phyloP scores from a whole-genome alignment of 2,113 vertebrate species.

The Rhinopomastus cyanomelas region DNA sequence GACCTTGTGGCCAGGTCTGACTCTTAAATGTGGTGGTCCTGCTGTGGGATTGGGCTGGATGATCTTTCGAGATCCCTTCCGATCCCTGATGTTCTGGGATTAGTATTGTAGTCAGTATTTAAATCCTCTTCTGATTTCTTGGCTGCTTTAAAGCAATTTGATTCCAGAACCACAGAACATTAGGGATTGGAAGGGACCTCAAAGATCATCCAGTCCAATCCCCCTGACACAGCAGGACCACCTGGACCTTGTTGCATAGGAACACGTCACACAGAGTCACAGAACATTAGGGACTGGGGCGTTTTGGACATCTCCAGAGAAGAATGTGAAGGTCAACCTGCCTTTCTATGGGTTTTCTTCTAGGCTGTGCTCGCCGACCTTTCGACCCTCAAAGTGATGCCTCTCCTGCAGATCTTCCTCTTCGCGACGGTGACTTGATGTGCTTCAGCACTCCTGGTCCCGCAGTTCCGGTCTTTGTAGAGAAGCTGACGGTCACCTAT shows the following conservation, averaged over 20 bases:
- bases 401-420: slow-evolving; percentile 97
- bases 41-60: no score
- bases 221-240: no score
- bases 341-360: slow-evolving; percentile 45
- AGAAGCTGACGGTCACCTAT: slow-evolving; percentile 73
- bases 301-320: no score
- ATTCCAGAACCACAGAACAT: no score
- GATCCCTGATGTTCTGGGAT: no score
- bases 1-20: background rate
- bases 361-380: slow-evolving; percentile 98
- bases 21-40: no score
- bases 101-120: background rate
- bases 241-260: no score
- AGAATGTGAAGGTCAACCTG: slow-evolving; percentile 45
- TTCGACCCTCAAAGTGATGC: slow-evolving; percentile 97
- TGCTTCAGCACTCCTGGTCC: slow-evolving; percentile 21
- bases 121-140: background rate
- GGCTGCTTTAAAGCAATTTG: slow-evolving; percentile 12
- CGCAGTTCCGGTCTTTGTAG: slow-evolving; percentile 49
- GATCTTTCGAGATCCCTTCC: no score
- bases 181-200: no score
- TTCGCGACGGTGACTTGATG: slow-evolving; percentile 89
- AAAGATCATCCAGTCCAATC: no score
- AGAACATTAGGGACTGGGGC: no score
- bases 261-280: no score